Conservation (phyloP, 2,797 vertebrate species). For the Danio kyathit region DNA sequence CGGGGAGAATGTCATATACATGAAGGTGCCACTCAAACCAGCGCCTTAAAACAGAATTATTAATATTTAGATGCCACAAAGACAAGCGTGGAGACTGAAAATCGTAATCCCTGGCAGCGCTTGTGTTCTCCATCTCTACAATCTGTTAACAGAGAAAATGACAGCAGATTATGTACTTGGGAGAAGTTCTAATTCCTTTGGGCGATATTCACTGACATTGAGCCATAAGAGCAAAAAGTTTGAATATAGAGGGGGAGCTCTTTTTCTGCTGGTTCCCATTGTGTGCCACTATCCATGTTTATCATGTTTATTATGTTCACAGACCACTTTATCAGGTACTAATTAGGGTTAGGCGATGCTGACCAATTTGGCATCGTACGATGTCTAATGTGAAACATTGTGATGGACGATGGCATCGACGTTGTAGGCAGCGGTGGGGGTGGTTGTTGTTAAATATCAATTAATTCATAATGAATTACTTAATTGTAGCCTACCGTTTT, state of each 20-base stretch:
- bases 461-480: no score
- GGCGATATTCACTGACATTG: constrained; percentile 35
- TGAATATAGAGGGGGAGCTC: neutral
- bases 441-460: no score
- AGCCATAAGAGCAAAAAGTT: constrained; percentile 15
- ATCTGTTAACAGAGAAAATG: constrained; percentile 41
- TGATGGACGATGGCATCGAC: no score
- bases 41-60: constrained; percentile 57
- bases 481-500: no score
- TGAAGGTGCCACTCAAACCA: constrained; percentile 52
- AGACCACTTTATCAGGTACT: no score
- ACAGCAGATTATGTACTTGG: constrained; percentile 37
- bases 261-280: constrained; percentile 16
- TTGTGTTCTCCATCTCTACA: constrained; percentile 17
- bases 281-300: constrained; percentile 1
- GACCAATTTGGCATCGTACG: no score
- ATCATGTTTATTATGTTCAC: no score
- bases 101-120: constrained; percentile 24
- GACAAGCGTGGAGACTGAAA: constrained; percentile 31
- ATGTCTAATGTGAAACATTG: no score
- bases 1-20: constrained; percentile 35
- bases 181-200: constrained; percentile 29
- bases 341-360: no score
- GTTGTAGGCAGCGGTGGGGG: no score
- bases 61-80: constrained; percentile 44